Conservation (phyloP, 2,888 invertebrate species). For the Silvanus unidentatus region DNA sequence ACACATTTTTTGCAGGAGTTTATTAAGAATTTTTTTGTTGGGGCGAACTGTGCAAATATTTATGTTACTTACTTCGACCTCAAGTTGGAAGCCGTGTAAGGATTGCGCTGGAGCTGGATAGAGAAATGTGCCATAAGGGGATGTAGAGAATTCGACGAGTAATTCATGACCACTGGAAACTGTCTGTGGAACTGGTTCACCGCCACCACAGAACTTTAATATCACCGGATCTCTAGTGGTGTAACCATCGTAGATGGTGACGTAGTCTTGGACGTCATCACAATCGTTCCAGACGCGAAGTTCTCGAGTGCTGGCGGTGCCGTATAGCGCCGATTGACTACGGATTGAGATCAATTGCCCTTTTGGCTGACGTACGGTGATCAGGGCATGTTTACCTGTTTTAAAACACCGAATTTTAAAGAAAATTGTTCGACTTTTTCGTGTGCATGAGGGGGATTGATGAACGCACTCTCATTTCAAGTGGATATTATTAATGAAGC, state of each 20-base stretch:
- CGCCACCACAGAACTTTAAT: slow-evolving; percentile 84
- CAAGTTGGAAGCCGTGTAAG: slow-evolving; percentile 82
- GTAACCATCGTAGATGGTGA: slow-evolving; percentile 83
- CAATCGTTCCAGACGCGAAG: slow-evolving; percentile 74
- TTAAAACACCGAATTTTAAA: neutral
- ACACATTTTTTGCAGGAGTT: no score
- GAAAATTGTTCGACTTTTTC: no score
- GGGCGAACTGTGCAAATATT: neutral
- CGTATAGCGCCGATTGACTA: slow-evolving; percentile 66
- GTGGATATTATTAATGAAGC: no score
- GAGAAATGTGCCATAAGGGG: slow-evolving; percentile 82
- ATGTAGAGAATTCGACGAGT: slow-evolving; percentile 83
- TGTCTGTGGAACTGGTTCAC: slow-evolving; percentile 78
- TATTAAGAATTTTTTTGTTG: neutral
- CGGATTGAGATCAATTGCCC: slow-evolving; percentile 81
- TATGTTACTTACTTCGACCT: slow-evolving; percentile 59
- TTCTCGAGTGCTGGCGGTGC: slow-evolving; percentile 48
- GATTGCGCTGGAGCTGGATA: slow-evolving; percentile 72
- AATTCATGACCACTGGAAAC: slow-evolving; percentile 83
- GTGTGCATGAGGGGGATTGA: no score
- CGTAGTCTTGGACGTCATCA: slow-evolving; percentile 78
- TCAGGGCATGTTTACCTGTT: slow-evolving; percentile 80
- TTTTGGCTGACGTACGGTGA: slow-evolving; percentile 77
- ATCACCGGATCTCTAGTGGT: slow-evolving; percentile 83
- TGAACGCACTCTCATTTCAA: no score